These are phyloP conservation scores for Drosophila asahinai DNA, from an alignment of 1,140 invertebrate genomes.

Conservation along the genomic window DNA sequence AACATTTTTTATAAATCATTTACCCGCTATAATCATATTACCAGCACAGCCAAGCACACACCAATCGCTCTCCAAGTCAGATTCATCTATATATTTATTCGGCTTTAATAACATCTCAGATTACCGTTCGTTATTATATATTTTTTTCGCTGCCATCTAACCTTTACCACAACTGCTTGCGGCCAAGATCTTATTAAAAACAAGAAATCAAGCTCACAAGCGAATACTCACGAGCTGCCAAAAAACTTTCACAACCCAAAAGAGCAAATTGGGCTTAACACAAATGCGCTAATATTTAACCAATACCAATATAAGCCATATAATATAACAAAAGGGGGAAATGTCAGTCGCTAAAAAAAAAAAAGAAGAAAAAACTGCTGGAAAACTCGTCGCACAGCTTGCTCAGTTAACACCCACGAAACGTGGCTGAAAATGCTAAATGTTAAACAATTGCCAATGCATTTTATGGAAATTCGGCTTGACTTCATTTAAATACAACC, in stretches of 20 bases:
- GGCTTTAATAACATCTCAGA: constrained; percentile 41
- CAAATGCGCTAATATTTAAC: constrained; percentile 76
- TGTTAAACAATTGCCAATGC: constrained; percentile 32
- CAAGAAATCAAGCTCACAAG: constrained; percentile 30
- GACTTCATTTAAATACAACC: constrained; percentile 17
- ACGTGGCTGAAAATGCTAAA: constrained; percentile 25
- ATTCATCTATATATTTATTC: constrained; percentile 8
- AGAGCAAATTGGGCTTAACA: constrained; percentile 68
- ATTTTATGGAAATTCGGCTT: constrained; percentile 43
- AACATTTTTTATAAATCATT: not conserved
- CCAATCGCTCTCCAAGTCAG: not conserved
- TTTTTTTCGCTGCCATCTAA: constrained; percentile 42
- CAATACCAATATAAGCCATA: constrained; percentile 41
- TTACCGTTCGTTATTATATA: constrained; percentile 40
- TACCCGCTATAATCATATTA: constrained; percentile 4
- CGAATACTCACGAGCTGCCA: constrained; percentile 36
- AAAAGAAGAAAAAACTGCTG: not conserved
- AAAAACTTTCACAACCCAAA: constrained; percentile 70
- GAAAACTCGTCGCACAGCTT: constrained; percentile 36
- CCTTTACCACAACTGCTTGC: constrained; percentile 69
- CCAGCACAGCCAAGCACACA: not conserved
- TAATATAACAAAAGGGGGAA: constrained; percentile 43
- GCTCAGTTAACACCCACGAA: constrained; percentile 58
- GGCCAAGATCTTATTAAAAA: constrained; percentile 73
- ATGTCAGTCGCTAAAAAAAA: constrained; percentile 18